Conservation (phyloP, 2,888 invertebrate genomes). For the Dexiosoma caninum region DNA sequence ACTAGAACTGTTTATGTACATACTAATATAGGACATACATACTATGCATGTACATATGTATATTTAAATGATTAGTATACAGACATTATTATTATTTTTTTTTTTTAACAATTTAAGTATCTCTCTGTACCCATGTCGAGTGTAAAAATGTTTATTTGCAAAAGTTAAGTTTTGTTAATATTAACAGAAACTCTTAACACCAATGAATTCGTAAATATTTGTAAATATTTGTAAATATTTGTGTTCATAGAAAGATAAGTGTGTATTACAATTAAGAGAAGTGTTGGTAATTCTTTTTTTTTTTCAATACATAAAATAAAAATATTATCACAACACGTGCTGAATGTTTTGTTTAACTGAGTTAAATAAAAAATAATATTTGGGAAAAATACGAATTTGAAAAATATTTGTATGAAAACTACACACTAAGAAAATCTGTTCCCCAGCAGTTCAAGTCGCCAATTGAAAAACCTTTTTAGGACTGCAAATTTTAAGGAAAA, state of each 20-base stretch:
- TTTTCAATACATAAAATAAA: not conserved
- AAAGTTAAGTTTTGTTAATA: constrained; percentile 31
- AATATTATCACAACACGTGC: not conserved
- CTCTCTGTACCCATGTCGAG: not conserved
- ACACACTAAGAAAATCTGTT: not conserved
- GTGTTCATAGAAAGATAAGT: not conserved
- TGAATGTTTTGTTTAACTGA: not conserved
- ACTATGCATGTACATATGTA: no score
- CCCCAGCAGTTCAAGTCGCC: not conserved
- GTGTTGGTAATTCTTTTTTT: not conserved
- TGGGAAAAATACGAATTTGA: not conserved
- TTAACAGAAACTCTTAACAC: constrained; percentile 38
- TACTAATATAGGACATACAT: no score
- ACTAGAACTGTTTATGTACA: not conserved
- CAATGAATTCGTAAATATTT: constrained; percentile 28
- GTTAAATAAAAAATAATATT: not conserved
- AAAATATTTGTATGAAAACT: not conserved
- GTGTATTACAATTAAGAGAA: not conserved
- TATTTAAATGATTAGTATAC: no score
- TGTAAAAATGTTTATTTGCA: not conserved
- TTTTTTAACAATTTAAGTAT: not conserved
- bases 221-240: constrained; percentile 30
- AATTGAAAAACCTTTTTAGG: not conserved
- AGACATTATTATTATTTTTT: not conserved
- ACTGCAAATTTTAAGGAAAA: constrained; percentile 54